Evolutionary conservation across 23 tunicate species (phyloP).

Genomic region (Oikopleura dioica): DNA sequence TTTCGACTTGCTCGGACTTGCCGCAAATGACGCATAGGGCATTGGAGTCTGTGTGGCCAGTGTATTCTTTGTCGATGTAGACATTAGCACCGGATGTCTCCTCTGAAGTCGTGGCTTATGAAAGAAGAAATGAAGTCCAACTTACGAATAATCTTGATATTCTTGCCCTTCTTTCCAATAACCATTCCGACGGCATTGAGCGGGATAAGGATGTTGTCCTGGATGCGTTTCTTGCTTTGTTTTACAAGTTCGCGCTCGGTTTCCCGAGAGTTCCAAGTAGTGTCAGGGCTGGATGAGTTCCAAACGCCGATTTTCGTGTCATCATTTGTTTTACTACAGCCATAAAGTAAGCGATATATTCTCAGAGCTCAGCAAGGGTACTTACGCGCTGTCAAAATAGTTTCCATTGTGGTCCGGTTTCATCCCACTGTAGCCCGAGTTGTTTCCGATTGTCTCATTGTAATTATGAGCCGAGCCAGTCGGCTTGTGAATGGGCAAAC

Average conservation of each 20-base stretch:
- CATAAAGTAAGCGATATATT: too few relatives aligned
- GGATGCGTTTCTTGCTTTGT: background rate
- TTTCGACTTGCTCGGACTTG: background rate
- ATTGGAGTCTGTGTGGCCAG: background rate
- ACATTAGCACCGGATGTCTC: background rate
- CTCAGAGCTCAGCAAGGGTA: too few relatives aligned
- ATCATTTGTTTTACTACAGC: too few relatives aligned
- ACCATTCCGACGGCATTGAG: constrained; percentile 2
- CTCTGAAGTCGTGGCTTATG: background rate
- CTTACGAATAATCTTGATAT: background rate
- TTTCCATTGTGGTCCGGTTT: background rate
- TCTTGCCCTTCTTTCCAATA: background rate
- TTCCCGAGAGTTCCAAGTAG: background rate
- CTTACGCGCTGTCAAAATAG: background rate
- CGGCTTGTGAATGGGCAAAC: background rate
- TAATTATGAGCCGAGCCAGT: background rate
- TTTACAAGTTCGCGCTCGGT: background rate
- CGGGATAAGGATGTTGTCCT: background rate
- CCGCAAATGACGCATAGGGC: background rate
- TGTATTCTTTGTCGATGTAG: background rate
- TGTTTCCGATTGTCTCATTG: too few relatives aligned
- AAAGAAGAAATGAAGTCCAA: too few relatives aligned
- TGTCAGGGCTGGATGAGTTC: background rate
- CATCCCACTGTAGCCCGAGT: too few relatives aligned
- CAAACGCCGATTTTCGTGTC: background rate